Percentiles rank a stretch among this genome's conserved stretches.
Conservation (phyloP, 2,113 vertebrate genomes). For the Maylandia zebra region DNA sequence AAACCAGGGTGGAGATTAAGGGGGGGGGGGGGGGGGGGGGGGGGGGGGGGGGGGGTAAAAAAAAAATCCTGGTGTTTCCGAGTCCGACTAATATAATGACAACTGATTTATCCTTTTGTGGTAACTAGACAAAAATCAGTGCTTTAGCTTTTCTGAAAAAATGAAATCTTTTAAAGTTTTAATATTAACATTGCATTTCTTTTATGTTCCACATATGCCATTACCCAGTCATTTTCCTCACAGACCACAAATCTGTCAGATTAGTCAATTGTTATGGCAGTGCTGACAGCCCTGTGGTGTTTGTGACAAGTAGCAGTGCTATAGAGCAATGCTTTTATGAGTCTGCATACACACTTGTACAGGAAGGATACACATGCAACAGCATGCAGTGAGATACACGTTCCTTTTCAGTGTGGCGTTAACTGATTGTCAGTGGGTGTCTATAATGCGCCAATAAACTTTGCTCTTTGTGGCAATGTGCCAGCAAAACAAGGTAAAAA, state of each 20-base stretch:
- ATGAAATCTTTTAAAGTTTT: background rate
- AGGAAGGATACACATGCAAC: background rate
- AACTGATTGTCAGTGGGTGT: background rate
- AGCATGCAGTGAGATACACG: background rate
- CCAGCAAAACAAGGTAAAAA: background rate
- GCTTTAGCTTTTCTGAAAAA: background rate
- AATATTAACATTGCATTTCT: background rate
- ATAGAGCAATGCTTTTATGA: background rate
- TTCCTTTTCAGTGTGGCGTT: background rate
- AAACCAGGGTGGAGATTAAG: background rate
- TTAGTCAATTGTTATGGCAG: background rate
- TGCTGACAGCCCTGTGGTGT: background rate
- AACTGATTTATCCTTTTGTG: background rate
- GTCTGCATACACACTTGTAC: background rate
- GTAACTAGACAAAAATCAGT: background rate
- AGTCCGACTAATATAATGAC: background rate
- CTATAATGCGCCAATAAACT: background rate
- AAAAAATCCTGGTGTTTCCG: background rate
- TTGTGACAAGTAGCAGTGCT: background rate
- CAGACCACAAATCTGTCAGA: background rate
- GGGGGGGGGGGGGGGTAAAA: background rate
- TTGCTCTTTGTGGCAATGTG: background rate
- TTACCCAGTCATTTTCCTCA: background rate
- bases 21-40: rapidly evolving
- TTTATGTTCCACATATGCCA: background rate